Percentiles rank a stretch among this genome's conserved stretches.
phyloP scores from a whole-genome alignment of 2,888 invertebrate species.

The Pammene aurita region DNA sequence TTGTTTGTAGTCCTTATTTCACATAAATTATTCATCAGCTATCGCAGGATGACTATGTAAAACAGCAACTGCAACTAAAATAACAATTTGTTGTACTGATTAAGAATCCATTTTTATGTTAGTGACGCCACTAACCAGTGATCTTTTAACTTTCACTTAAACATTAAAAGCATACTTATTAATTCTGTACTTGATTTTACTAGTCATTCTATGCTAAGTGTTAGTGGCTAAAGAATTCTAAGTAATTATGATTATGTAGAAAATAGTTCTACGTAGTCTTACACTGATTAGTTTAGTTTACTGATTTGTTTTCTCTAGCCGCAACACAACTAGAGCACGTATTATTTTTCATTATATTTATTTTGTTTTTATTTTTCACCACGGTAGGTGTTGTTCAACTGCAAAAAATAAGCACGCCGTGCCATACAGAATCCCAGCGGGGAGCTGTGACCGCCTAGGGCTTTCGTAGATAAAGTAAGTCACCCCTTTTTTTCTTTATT shows the following conservation, averaged over 20 bases:
- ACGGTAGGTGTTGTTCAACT: conserved; percentile 83
- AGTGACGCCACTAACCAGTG: background rate
- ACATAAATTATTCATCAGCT: background rate
- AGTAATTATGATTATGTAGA: background rate
- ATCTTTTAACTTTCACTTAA: background rate
- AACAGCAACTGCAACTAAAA: too few relatives aligned
- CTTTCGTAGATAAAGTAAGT: conserved; percentile 55
- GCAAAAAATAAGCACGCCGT: conserved; percentile 63
- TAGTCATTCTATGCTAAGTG: conserved; percentile 3
- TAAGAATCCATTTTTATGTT: background rate
- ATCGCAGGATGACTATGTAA: conserved; percentile 19
- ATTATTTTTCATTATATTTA: conserved; percentile 55
- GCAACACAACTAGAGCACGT: conserved; percentile 41
- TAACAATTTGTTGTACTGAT: too few relatives aligned
- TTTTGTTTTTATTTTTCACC: conserved; percentile 61
- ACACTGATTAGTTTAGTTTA: too few relatives aligned
- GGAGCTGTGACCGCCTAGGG: conserved; percentile 50
- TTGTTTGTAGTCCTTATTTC: background rate
- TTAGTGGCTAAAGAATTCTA: conserved; percentile 16
- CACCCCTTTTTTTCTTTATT: conserved; percentile 42
- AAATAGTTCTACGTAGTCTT: too few relatives aligned
- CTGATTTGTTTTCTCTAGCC: conserved; percentile 5
- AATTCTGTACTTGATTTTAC: background rate
- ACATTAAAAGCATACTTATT: background rate
- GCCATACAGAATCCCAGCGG: conserved; percentile 51